phyloP scores from a whole-genome alignment of 1,140 invertebrate genomes.

The Lutraria rhynchaena region DNA sequence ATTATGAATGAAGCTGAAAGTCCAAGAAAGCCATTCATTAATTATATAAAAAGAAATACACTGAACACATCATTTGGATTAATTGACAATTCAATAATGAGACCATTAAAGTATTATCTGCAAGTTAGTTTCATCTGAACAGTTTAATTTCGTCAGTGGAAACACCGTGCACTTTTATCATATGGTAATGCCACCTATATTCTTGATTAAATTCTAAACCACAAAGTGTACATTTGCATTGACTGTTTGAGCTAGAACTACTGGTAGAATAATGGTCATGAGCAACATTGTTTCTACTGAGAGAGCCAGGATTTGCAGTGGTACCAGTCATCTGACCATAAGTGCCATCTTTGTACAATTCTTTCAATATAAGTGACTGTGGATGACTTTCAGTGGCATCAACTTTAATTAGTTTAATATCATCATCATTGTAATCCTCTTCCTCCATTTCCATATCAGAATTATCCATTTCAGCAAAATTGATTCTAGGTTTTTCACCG shows the following conservation, averaged over 20 bases:
- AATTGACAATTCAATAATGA: not conserved
- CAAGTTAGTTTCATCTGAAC: constrained; percentile 29
- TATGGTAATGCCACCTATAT: constrained; percentile 49
- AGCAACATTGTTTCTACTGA: not conserved
- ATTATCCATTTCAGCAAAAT: constrained; percentile 55
- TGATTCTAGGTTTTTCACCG: constrained; percentile 39
- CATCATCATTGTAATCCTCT: not conserved
- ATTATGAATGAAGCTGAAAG: not conserved
- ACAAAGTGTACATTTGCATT: constrained; percentile 41
- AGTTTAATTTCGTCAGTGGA: constrained; percentile 3
- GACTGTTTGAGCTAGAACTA: not conserved
- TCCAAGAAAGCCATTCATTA: not conserved
- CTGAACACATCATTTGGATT: not conserved
- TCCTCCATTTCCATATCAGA: constrained; percentile 46
- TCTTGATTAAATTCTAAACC: constrained; percentile 57
- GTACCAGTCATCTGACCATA: not conserved
- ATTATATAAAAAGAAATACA: not conserved
- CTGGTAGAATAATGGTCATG: not conserved
- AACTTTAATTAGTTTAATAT: not conserved
- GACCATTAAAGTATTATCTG: not conserved
- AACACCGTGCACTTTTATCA: constrained; percentile 53
- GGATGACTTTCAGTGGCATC: not conserved
- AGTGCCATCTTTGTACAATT: not conserved
- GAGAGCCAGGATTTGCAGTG: not conserved
- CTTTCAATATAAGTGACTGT: not conserved